These are phyloP conservation scores for Sisor rabdophorus DNA, from an alignment of 2,113 vertebrate genomes.

Conservation along the genomic window DNA sequence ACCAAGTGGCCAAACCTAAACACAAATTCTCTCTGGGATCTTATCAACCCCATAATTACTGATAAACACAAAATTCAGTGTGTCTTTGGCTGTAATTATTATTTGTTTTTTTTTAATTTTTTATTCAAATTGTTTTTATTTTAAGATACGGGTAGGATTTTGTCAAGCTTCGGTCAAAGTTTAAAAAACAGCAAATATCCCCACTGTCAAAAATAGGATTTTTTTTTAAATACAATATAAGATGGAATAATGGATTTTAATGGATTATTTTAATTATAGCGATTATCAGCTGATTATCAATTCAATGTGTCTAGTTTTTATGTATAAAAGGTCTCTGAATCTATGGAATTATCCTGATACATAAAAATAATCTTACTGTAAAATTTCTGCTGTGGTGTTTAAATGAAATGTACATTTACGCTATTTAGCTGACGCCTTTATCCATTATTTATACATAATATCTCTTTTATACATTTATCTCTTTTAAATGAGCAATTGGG, in stretches of 20 bases:
- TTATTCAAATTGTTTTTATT: neutral
- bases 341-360: neutral
- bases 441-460: no score
- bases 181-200: neutral
- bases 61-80: neutral
- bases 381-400: neutral
- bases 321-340: neutral
- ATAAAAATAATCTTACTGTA: neutral
- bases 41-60: constrained; percentile 34
- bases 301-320: neutral
- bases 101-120: neutral
- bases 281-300: neutral
- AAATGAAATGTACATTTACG: no score
- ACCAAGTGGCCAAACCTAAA: constrained; percentile 33
- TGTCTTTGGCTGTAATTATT: neutral
- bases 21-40: constrained; percentile 18
- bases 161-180: neutral
- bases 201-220: neutral
- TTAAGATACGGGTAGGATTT: neutral
- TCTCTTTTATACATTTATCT: no score
- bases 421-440: no score
- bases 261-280: neutral
- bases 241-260: neutral
- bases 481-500: no score
- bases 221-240: neutral